These are phyloP conservation scores for Pterostichus madidus DNA, from an alignment of 2,888 invertebrate species.

Conservation along the genomic window DNA sequence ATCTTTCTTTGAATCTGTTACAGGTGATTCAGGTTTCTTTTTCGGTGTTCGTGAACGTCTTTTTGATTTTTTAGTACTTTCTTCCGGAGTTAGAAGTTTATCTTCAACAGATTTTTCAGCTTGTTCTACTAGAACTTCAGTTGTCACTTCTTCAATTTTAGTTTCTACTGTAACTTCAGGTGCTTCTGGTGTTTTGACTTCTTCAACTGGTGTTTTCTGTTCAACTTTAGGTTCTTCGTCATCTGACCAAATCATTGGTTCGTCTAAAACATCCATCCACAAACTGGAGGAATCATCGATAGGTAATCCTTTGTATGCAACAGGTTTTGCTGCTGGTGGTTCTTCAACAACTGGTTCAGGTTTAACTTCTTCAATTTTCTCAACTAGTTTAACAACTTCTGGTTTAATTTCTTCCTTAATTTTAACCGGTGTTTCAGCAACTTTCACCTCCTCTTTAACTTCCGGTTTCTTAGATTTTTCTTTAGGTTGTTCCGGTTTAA, in stretches of 20 bases:
- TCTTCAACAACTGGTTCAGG: conserved; percentile 9
- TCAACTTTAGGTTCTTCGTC: conserved; percentile 68
- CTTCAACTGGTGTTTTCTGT: conserved; percentile 1
- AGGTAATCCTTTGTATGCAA: conserved; percentile 70
- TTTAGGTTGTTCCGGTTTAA: conserved; percentile 38
- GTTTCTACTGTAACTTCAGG: conserved; percentile 5
- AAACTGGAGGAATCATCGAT: conserved; percentile 69
- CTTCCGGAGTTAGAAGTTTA: not conserved
- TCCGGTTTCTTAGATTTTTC: conserved; percentile 38
- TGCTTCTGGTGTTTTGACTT: conserved; percentile 2
- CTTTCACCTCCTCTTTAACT: conserved; percentile 16
- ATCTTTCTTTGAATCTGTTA: conserved; percentile 33
- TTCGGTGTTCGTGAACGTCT: conserved; percentile 33
- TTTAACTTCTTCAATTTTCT: conserved; percentile 25
- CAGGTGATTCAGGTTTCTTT: conserved; percentile 5
- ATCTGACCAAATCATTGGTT: conserved; percentile 72
- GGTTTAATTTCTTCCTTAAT: conserved; percentile 8
- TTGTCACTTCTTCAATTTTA: conserved; percentile 20
- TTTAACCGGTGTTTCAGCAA: conserved; percentile 13
- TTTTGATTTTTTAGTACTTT: conserved; percentile 38
- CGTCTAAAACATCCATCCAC: conserved; percentile 72
- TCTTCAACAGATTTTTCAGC: conserved; percentile 4
- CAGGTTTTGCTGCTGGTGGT: conserved; percentile 14
- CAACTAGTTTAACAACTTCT: conserved; percentile 1
- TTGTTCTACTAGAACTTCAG: not conserved